Evolutionary conservation across 2,113 vertebrate species (phyloP), one percentile per base, ranked within the genome.

Genomic region (Lipotes vexillifer): DNA sequence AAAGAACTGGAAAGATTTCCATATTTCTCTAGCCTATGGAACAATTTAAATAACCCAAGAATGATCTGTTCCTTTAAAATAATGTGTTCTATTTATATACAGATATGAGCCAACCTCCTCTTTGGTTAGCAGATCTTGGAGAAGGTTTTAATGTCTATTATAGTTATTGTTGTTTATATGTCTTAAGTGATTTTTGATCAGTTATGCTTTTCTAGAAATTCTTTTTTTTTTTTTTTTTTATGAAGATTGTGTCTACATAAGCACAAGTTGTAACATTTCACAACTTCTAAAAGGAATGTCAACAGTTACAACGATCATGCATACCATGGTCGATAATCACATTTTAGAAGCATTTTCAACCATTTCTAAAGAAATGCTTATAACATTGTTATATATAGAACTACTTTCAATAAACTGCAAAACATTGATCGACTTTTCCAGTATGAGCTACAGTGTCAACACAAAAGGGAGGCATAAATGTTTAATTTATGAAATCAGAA

Each of bases 261-360:
- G 99, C 99, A 99, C 99, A 99, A 99, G 98, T 98, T 99, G 99
- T 99, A 99, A 99, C 99, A 99, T 99, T 99, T 99, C 98, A 99
- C 98, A 99, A 99, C 98, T 99, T 99, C 99, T 99, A 99, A 99
- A 99, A 99, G 99, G 99, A 99, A 99, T 99, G 99, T 99, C 99
- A 99, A 99, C 99, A 99, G 99, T 99, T 98, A 99, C 99, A 99
- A 99, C 98, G 98, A 99, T 99, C 99, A 99, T 99, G 99, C 99
- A 99, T 99, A 98, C 99, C 99, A 99, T 98, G 98, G 99, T 99
- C 98, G 98, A 99, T 98, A 98, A 98, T 99, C 99, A 99, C 99
- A 99, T 99, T 99, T 99, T 98, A 99, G 98, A 99, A 99, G 99
- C 99, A 98, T 99, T 99, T 99, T 99, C 99, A 99, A 98, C 98